Base-by-base conservation (phyloP, 1,140 invertebrate genomes). In the Drosophila mojavensis region DNA sequence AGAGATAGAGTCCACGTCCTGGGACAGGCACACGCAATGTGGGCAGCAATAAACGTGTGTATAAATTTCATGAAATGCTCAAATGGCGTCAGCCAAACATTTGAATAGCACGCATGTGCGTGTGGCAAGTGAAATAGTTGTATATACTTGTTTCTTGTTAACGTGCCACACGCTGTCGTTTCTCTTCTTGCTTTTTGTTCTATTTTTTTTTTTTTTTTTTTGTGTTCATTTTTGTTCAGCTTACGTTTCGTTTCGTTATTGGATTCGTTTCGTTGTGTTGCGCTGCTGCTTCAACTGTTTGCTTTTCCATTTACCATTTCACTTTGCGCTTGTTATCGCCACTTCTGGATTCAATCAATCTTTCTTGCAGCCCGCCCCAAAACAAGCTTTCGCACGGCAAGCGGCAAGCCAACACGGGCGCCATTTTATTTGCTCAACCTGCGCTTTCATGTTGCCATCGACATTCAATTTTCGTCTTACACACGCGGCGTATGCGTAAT, bases 261-360 rank as follows among this genome's bases (percentile, higher is more conserved):
- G 5, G 5, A 5, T 30, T 5, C 28, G 6, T 1, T 43, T 13
- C 41, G 13, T 10, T 15, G 13, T 15, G 13, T 39, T 45, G 26
- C 54, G 64, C 28, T n/a, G 50, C 26, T 55, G 48, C n/a, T 67
- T 47, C 50, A 39, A 66, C 69, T 86, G 82, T 85, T 88, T 85
- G 81, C 81, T 75, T 85, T 85, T 81, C 63, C 81, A 85, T 85
- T 84, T 75, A 65, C 56, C 70, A 61, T 66, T 66, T 66, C 76
- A 75, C 75, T 81, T 75, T 84, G 77, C 45, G 85, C 80, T 84
- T 84, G 80, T 84, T 89, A 89, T 89, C 81, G 84, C 82, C 84
- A 89, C 84, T 89, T 84, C 78, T 89, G 80, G 71, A 81, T 90
- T 84, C 84, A 89, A 89, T 89, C 84, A 89, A 89, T 89, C 84